phyloP scores from a whole-genome alignment of 2,888 invertebrate species.

The Drosophila sordidula region DNA sequence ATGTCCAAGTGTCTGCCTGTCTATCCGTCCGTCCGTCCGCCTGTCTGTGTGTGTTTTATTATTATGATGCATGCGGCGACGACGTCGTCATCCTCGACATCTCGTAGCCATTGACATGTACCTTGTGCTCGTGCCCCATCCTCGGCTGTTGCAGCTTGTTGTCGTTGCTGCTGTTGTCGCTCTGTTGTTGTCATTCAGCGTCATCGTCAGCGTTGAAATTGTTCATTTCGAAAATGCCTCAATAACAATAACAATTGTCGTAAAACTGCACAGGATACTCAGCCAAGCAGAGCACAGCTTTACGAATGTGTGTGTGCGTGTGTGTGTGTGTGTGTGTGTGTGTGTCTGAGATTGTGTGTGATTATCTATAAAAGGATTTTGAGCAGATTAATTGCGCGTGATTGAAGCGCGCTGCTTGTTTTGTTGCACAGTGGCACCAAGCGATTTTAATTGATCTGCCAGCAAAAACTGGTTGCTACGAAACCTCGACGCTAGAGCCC shows the following conservation, averaged over 20 bases:
- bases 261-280: slow-evolving; percentile 77
- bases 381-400: slow-evolving; percentile 82
- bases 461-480: background rate
- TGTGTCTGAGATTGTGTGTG: slow-evolving; percentile 65
- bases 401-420: slow-evolving; percentile 72
- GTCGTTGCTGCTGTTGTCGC: slow-evolving; percentile 29
- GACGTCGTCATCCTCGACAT: slow-evolving; percentile 55
- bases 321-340: slow-evolving; percentile 63
- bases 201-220: slow-evolving; percentile 76
- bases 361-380: slow-evolving; percentile 82
- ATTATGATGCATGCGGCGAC: slow-evolving; percentile 78
- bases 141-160: slow-evolving; percentile 18
- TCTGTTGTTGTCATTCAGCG: slow-evolving; percentile 71
- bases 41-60: slow-evolving; percentile 70
- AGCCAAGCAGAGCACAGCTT: slow-evolving; percentile 36
- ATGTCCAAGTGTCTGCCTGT: slow-evolving; percentile 68
- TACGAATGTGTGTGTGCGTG: slow-evolving; percentile 6
- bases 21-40: slow-evolving; percentile 30
- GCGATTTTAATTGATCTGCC: slow-evolving; percentile 3
- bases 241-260: slow-evolving; percentile 82
- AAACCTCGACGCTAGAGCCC: no score
- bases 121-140: slow-evolving; percentile 62
- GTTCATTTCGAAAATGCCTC: slow-evolving; percentile 82
- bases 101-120: slow-evolving; percentile 76
- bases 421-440: slow-evolving; percentile 60